Evolutionary conservation across 2,113 vertebrate genomes (phyloP).

Genomic region (Ginglymostoma cirratum): DNA sequence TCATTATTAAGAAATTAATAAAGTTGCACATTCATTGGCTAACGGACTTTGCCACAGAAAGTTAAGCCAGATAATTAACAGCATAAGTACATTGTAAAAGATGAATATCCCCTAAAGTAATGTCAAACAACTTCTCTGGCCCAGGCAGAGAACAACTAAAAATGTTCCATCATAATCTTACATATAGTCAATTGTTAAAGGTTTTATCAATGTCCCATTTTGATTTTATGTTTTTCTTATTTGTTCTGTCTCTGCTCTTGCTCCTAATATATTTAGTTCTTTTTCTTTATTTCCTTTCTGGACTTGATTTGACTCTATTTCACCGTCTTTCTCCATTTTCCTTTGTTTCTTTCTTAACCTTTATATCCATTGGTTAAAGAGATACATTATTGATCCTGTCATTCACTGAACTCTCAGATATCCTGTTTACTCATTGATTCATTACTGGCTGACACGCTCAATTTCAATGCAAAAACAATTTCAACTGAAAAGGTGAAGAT

Average conservation of each 20-base stretch:
- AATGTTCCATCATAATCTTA: not conserved
- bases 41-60: not conserved
- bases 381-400: not conserved
- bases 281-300: not conserved
- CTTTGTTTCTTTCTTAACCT: not conserved
- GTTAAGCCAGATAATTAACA: not conserved
- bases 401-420: not conserved
- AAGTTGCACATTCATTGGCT: not conserved
- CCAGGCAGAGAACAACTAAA: not conserved
- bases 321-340: not conserved
- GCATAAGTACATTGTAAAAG: not conserved
- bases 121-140: not conserved
- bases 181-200: not conserved
- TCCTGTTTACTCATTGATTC: not conserved
- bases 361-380: not conserved
- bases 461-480: not conserved
- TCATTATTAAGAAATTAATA: not conserved
- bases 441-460: not conserved
- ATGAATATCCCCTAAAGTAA: not conserved
- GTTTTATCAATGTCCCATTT: not conserved
- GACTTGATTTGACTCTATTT: not conserved
- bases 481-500: too few relatives aligned
- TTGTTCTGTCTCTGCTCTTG: not conserved
- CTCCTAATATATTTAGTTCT: not conserved
- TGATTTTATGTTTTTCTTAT: not conserved